phyloP scores from a whole-genome alignment of 2,888 invertebrate genomes.

The Urechis unicinctus region DNA sequence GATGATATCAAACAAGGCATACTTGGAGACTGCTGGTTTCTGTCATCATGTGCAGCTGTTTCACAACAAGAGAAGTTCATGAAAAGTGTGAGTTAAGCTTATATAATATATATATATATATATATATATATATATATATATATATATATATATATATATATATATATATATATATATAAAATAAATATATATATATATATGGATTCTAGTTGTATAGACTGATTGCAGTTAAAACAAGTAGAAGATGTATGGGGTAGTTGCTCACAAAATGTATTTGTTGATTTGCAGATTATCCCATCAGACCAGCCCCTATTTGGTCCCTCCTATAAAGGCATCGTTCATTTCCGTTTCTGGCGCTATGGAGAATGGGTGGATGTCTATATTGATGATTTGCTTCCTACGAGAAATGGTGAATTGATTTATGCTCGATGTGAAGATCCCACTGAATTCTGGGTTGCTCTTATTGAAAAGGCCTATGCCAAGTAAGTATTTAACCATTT shows the following conservation, averaged over 20 bases:
- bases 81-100: constrained; percentile 32
- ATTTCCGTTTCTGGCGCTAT: constrained; percentile 51
- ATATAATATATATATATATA: not conserved
- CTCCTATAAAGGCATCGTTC: constrained; percentile 46
- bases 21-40: constrained; percentile 54
- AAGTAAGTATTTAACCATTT: constrained; percentile 36
- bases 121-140: not conserved
- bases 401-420: constrained; percentile 43
- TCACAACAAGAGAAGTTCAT: constrained; percentile 48
- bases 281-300: constrained; percentile 39
- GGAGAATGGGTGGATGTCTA: constrained; percentile 50
- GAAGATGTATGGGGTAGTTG: not conserved
- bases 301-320: constrained; percentile 43
- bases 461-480: constrained; percentile 53
- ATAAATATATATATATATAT: no score
- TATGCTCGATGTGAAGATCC: constrained; percentile 47
- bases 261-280: not conserved
- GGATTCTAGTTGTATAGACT: no score
- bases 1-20: constrained; percentile 54
- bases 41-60: constrained; percentile 52
- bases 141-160: not conserved
- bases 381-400: constrained; percentile 51
- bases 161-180: no score
- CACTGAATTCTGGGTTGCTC: constrained; percentile 52
- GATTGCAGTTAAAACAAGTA: not conserved